Evolutionary conservation across 2,797 vertebrate species (phyloP), one percentile per base, ranked within the genome.

Genomic region (Hybognathus amarus): DNA sequence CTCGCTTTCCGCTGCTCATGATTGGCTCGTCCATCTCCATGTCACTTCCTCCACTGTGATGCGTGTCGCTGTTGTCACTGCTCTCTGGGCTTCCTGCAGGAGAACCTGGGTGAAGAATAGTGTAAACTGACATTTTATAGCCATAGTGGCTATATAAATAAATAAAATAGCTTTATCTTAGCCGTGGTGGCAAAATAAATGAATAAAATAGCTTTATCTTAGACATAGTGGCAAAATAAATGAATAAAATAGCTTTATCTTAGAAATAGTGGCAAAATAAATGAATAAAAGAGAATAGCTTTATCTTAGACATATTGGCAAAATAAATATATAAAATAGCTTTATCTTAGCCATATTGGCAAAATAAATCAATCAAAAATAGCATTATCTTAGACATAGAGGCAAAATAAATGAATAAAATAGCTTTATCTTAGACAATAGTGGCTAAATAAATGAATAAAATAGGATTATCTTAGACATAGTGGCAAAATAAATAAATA

Each of bases 21-120:
- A 99, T 95, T 79, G 97, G 97, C 11, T 98, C 98, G 54, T 99
- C 98, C 97, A 99, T 99, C 93, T 99, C 98, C 91, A 99, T 97
- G 91, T 99, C 98, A 77, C 97, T 99, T 87, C 96, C 97, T 75
- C 96, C 97, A 77, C 98, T 99, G 91, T 98, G 98, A 89, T 99
- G 98, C 0, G 97, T 98, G 93, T 99, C 98, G 61, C 97, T 99
- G 93, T 99, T 99, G 92, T 99, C 97, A 40, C 98, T 99, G 86
- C 98, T 99, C 92, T 99, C 97, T 5, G 98, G 98, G 83, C 98
- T 99, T 82, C 96, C 97, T 2, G 97, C 97, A 10, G 97, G 97
- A 3, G 98, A 99, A 90, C 98, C 98, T 99, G 92, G 12, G 13
- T 68, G 30, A 15, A 22, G n/a, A n/a, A 74, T 61, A 27, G 5